Evolutionary conservation across 2,113 vertebrate species (phyloP).

Genomic region (Orcinus orca): DNA sequence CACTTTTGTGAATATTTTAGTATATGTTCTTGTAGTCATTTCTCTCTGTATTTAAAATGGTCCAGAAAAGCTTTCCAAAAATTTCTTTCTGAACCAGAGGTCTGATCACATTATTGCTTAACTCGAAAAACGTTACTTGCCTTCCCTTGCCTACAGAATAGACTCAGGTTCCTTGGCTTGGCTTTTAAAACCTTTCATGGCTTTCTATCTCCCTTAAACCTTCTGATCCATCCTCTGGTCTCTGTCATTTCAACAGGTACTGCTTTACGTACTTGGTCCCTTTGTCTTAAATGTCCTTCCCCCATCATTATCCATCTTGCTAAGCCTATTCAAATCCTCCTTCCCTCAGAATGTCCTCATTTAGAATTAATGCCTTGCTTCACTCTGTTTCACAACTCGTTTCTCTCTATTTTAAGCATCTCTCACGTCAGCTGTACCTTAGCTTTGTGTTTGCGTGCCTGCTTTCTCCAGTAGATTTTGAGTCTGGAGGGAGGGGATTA

Average conservation of each 20-base stretch:
- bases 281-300: not conserved
- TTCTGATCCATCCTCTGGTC: not conserved
- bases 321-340: not conserved
- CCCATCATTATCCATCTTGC: not conserved
- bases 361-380: not conserved
- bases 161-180: not conserved
- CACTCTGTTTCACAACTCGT: not conserved
- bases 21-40: not conserved
- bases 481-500: not conserved
- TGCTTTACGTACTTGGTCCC: not conserved
- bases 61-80: not conserved
- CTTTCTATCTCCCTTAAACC: not conserved
- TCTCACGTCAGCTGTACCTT: not conserved
- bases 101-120: not conserved
- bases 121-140: not conserved
- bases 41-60: not conserved
- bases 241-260: not conserved
- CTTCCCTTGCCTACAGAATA: not conserved
- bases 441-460: not conserved
- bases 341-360: not conserved
- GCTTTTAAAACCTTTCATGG: not conserved
- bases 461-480: not conserved
- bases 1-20: not conserved
- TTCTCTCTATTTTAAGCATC: conserved; percentile 3
- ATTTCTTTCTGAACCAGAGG: not conserved